Conservation (phyloP, 2,888 invertebrate species). For the Drosophila anomelani region DNA sequence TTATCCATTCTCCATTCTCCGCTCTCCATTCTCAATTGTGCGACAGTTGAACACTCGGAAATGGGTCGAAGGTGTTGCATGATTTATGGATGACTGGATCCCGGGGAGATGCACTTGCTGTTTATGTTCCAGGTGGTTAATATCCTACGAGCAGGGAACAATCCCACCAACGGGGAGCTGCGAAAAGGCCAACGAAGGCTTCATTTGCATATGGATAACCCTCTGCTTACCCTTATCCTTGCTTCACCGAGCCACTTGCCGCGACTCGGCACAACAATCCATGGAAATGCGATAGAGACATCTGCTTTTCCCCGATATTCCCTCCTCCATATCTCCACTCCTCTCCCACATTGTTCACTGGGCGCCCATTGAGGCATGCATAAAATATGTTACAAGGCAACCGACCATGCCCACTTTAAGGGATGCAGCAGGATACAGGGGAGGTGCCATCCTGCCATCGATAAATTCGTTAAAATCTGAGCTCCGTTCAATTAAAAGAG, state of each 20-base stretch:
- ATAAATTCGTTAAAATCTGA: conserved; percentile 49
- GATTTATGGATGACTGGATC: conserved; percentile 28
- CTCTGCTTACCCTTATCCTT: background rate
- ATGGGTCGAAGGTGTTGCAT: conserved; percentile 52
- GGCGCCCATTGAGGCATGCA: conserved; percentile 49
- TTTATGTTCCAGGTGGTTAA: conserved; percentile 42
- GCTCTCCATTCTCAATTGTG: conserved; percentile 26
- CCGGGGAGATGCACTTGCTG: conserved; percentile 39
- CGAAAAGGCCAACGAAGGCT: conserved; percentile 13
- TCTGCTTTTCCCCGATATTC: conserved; percentile 11
- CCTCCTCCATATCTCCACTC: background rate
- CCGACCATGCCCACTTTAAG: conserved; percentile 27
- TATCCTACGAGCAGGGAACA: conserved; percentile 17
- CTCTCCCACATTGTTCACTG: conserved; percentile 44
- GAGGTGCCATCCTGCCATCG: conserved; percentile 20
- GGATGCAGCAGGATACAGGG: background rate
- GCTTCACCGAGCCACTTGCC: conserved; percentile 11
- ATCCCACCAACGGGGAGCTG: conserved; percentile 11
- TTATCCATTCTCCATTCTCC: conserved; percentile 19
- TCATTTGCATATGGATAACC: conserved; percentile 34
- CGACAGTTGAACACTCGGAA: conserved; percentile 41
- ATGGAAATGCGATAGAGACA: conserved; percentile 35
- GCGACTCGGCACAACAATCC: conserved; percentile 15
- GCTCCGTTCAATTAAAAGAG: conserved; percentile 38
- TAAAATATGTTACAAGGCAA: conserved; percentile 55